Percentiles rank a stretch among this genome's conserved stretches.
Evolutionary conservation across 2,797 vertebrate species (phyloP).

Genomic region (Okamejei kenojei): DNA sequence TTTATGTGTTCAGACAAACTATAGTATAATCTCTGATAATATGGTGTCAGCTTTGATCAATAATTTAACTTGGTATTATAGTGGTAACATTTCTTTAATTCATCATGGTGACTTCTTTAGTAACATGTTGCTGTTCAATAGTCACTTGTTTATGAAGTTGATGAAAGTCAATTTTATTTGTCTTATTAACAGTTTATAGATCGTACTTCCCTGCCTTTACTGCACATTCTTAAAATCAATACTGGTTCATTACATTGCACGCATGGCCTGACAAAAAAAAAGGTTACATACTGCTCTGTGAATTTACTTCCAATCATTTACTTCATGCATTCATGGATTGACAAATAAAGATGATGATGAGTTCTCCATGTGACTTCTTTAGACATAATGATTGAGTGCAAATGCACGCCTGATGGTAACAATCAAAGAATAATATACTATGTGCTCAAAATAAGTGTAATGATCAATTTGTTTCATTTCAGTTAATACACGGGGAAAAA

Average conservation of each 20-base stretch:
- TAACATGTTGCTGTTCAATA: not conserved
- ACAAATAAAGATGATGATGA: slow-evolving; percentile 25
- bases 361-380: slow-evolving; percentile 18
- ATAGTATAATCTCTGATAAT: not conserved
- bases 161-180: not conserved
- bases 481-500: not conserved
- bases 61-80: not conserved
- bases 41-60: not conserved
- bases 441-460: slow-evolving; percentile 15
- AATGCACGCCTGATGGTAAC: not conserved
- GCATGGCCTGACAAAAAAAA: not conserved
- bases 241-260: not conserved
- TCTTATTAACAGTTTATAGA: not conserved
- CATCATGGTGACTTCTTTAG: not conserved
- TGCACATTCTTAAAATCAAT: slow-evolving; percentile 33
- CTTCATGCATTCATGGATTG: slow-evolving; percentile 27
- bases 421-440: slow-evolving; percentile 27
- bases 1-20: not conserved
- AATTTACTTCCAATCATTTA: slow-evolving; percentile 30
- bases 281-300: not conserved
- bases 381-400: slow-evolving; percentile 11
- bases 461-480: slow-evolving; percentile 29
- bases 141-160: not conserved
- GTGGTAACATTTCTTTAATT: not conserved
- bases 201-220: not conserved